These are phyloP conservation scores for Magallana nippona DNA, from an alignment of 2,888 invertebrate genomes.

Conservation along the genomic window DNA sequence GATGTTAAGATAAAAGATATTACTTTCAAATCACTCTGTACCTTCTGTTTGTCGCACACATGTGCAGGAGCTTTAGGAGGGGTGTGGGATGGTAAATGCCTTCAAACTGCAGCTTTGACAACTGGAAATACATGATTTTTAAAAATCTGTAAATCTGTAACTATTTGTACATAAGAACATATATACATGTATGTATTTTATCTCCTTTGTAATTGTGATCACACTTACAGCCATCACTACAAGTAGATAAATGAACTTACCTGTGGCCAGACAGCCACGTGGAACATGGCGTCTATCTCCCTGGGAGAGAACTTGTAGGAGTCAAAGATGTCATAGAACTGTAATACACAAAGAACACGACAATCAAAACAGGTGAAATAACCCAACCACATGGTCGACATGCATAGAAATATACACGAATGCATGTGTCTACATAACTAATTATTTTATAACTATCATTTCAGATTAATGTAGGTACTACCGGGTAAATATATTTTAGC, in stretches of 20 bases:
- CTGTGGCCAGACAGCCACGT: constrained; percentile 90
- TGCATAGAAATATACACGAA: background rate
- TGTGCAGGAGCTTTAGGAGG: constrained; percentile 88
- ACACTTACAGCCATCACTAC: background rate
- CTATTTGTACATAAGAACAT: too few relatives aligned
- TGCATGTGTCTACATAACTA: too few relatives aligned
- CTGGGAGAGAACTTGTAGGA: constrained; percentile 86
- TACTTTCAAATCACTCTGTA: constrained; percentile 59
- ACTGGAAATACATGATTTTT: constrained; percentile 56
- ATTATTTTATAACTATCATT: too few relatives aligned
- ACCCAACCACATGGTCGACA: background rate
- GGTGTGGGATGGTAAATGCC: constrained; percentile 91
- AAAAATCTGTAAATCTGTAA: too few relatives aligned
- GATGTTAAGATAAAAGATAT: background rate
- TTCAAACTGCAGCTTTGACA: constrained; percentile 86
- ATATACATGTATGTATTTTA: too few relatives aligned
- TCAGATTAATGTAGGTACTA: too few relatives aligned
- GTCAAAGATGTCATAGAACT: constrained; percentile 90
- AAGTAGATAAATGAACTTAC: constrained; percentile 77
- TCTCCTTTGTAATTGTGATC: background rate
- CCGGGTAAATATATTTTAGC: too few relatives aligned
- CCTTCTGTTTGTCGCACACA: constrained; percentile 90
- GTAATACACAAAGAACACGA: constrained; percentile 67
- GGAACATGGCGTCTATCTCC: constrained; percentile 88
- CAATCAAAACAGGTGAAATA: background rate